Evolutionary conservation across 2,113 vertebrate genomes (phyloP).

Genomic region (Fulica atra): DNA sequence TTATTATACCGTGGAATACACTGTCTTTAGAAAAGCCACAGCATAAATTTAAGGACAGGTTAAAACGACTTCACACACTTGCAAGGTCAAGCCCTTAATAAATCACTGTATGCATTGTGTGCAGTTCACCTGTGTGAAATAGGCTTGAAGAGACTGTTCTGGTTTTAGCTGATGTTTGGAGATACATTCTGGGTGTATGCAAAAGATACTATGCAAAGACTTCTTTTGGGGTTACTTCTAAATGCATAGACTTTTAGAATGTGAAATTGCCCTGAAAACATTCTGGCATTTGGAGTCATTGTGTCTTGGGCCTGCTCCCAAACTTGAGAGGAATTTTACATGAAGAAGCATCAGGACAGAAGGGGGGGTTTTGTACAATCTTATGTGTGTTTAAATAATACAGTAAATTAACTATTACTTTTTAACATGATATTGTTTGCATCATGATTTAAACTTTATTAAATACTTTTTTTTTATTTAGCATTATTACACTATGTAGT

Average conservation of each 20-base stretch:
- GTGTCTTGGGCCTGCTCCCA: background rate
- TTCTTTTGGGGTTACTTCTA: background rate
- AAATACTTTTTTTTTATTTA: constrained; percentile 62
- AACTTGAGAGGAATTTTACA: background rate
- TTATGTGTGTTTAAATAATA: background rate
- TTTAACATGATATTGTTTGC: constrained; percentile 9
- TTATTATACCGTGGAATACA: background rate
- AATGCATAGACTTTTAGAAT: background rate
- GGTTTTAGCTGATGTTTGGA: background rate
- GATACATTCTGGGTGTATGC: background rate
- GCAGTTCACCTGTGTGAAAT: constrained; percentile 6
- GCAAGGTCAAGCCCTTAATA: constrained; percentile 49
- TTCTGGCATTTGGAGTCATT: background rate
- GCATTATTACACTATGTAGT: constrained; percentile 71
- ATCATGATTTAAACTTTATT: constrained; percentile 59
- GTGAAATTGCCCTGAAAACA: background rate
- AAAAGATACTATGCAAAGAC: background rate
- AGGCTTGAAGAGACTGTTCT: background rate
- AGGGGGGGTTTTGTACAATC: background rate
- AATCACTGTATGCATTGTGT: background rate
- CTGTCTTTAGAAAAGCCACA: background rate
- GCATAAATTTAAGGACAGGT: constrained; percentile 38
- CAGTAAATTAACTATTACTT: background rate
- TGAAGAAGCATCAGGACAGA: background rate
- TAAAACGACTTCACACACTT: constrained; percentile 37